phyloP scores from a whole-genome alignment of 2,113 vertebrate species.

The Pseudopipra pipra region DNA sequence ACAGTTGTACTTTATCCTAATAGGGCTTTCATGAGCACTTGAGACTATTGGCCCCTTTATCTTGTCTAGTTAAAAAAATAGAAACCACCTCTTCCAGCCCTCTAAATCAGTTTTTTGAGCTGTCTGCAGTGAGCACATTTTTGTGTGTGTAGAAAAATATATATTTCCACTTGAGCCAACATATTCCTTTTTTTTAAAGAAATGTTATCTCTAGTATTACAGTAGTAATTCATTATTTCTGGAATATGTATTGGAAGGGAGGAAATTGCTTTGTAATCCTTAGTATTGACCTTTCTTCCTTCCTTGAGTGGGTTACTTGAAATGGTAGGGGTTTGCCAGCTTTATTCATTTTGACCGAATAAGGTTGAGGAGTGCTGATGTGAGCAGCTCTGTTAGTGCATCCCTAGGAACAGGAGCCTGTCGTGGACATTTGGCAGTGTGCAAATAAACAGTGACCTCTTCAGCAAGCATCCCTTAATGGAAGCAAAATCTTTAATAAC shows the following conservation, averaged over 20 bases:
- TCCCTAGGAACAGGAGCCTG: not conserved
- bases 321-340: not conserved
- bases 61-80: not conserved
- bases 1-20: not conserved
- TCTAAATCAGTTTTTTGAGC: not conserved
- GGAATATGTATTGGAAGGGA: not conserved
- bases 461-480: not conserved
- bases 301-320: not conserved
- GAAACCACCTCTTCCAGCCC: not conserved
- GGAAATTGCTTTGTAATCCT: constrained; percentile 18
- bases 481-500: not conserved
- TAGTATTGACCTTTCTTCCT: not conserved
- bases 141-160: not conserved
- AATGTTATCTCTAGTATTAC: not conserved
- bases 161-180: not conserved
- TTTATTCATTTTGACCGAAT: not conserved
- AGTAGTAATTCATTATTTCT: constrained; percentile 2
- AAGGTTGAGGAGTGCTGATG: not conserved
- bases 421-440: not conserved
- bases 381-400: not conserved
- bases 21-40: not conserved
- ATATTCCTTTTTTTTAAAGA: not conserved
- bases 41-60: not conserved
- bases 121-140: not conserved
- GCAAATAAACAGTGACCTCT: not conserved